Evolutionary conservation across 2,113 vertebrate genomes (phyloP).

Genomic region (Thalassoma bifasciatum): DNA sequence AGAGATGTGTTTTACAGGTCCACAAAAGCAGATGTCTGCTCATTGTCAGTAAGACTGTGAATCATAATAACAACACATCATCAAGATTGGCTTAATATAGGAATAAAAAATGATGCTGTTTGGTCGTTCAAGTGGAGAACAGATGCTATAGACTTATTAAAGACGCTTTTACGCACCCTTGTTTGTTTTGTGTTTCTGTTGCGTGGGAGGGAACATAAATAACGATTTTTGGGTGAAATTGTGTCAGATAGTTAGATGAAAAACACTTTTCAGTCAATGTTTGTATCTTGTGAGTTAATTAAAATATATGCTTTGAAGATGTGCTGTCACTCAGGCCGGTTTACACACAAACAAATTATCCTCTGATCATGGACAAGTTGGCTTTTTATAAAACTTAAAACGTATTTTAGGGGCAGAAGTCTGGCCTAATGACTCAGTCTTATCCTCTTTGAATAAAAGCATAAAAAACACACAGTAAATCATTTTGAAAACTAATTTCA

Average conservation of each 20-base stretch:
- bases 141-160: constrained; percentile 18
- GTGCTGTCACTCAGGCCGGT: not conserved
- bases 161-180: constrained; percentile 1
- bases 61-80: constrained; percentile 49
- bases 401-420: not conserved
- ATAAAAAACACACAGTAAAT: not conserved
- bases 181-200: not conserved
- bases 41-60: constrained; percentile 44
- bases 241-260: constrained; percentile 28
- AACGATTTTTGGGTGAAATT: constrained; percentile 18
- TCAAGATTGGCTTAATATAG: constrained; percentile 28
- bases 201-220: constrained; percentile 1
- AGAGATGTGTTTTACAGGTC: constrained; percentile 28
- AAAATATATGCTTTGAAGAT: not conserved
- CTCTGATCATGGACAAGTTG: not conserved
- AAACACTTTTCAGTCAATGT: not conserved
- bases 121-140: constrained; percentile 26
- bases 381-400: not conserved
- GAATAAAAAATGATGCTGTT: constrained; percentile 39
- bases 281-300: not conserved
- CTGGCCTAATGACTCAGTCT: no score
- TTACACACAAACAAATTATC: not conserved
- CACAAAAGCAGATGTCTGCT: constrained; percentile 52
- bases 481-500: not conserved
- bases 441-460: no score